Evolutionary conservation across 2,113 vertebrate species (phyloP), one percentile per base, ranked within the genome.

Genomic region (Corapipo altera): DNA sequence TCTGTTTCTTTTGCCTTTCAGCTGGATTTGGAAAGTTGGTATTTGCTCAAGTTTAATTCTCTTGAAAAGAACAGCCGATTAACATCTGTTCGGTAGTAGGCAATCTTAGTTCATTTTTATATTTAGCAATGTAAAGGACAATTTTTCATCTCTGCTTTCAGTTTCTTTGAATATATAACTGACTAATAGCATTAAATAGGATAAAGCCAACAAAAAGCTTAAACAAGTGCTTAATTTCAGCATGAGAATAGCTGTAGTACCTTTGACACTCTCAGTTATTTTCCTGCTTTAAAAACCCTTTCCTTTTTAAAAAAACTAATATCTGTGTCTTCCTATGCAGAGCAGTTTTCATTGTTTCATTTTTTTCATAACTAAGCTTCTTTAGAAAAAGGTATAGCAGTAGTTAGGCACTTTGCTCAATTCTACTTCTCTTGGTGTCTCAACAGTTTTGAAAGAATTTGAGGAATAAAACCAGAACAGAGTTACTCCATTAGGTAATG

Each of bases 1-100:
- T 93, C 93, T 95, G 59, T 88, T 93, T 91, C 89, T 91, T 93
- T 95, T 91, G 82, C 82, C 93, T 96, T 95, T 95, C 92, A 94
- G 69, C 52, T 97, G 76, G 79, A 77, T 95, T 96, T 94, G 52
- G 88, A 93, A 86, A 91, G 85, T 67, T 77, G 57, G 82, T 96
- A 59, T 92, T 92, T 92, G 52, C 48, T 91, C 69, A 84, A 44
- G 51, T 86, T 84, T 93, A 75, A 91, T 39, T 86, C 69, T 85
- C 71, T 33, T 93, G 85, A 90, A 93, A 93, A 94, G 72, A 94
- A 72, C 48, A 84, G 39, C 20, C 65, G 91, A 89, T 93, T 95
- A 94, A 77, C 88, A 81, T 90, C 88, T 92, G 83, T 55, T 90
- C 57, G 67, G 69, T 22, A 83, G 57, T 19, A 83, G 35, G 12